Conservation (phyloP, 2,888 invertebrate species). For the Tanytarsus gracilentus region DNA sequence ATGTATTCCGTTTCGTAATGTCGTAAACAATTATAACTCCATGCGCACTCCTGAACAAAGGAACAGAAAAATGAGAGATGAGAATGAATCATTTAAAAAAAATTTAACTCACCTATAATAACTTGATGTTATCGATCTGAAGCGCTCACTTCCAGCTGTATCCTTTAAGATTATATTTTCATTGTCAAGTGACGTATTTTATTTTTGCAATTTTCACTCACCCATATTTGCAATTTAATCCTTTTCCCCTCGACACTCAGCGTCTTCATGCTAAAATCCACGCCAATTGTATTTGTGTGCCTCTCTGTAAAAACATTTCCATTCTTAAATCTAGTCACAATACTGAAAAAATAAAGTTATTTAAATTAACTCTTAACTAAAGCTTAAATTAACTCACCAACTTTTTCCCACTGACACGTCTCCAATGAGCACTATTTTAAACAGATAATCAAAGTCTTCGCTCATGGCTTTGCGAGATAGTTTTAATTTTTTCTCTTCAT, state of each 20-base stretch:
- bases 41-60: constrained; percentile 27
- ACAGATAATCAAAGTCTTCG: constrained; percentile 84
- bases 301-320: constrained; percentile 86
- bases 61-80: constrained; percentile 28
- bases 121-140: constrained; percentile 93
- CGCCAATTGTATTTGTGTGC: constrained; percentile 94
- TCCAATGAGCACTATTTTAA: constrained; percentile 90
- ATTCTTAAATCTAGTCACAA: constrained; percentile 91
- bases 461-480: not conserved
- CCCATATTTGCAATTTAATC: constrained; percentile 52
- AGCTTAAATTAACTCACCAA: constrained; percentile 37
- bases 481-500: too few relatives aligned
- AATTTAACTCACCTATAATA: constrained; percentile 85
- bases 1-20: constrained; percentile 85
- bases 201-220: constrained; percentile 31
- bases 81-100: constrained; percentile 30
- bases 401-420: constrained; percentile 89
- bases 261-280: constrained; percentile 98
- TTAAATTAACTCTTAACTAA: not conserved
- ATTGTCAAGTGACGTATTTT: constrained; percentile 30
- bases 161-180: constrained; percentile 69
- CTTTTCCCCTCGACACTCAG: constrained; percentile 86
- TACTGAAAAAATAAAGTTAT: constrained; percentile 42
- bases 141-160: constrained; percentile 92
- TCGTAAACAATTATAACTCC: constrained; percentile 66